Evolutionary conservation across 2,113 vertebrate species (phyloP), one percentile per base, ranked within the genome.

Genomic region (Corvus hawaiiensis): DNA sequence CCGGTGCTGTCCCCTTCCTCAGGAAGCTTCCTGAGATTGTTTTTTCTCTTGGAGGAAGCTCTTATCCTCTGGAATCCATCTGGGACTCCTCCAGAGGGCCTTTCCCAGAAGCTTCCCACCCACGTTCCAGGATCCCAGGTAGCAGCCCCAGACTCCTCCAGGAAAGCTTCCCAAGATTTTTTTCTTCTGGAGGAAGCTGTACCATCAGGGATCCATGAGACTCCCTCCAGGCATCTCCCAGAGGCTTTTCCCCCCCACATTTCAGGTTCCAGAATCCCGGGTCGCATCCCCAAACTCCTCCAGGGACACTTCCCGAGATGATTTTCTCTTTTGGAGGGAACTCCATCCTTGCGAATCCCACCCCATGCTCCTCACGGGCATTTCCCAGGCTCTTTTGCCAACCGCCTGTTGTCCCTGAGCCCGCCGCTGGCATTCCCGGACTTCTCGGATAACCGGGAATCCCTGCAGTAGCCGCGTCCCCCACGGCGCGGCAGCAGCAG

Each of bases 331-430:
- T 63, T 1, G 41, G 41, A 27, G 7, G 4, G 5, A 46, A 0
- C 17, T 56, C 26, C 51, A 32, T 23, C 58, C 14, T 66, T 7
- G 15, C 2, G 5, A 35, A 20, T 74, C 77, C 77, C 77, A 39
- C 23, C 44, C 11, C 15, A 1, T 6, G 11, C 44, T 44, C 54
- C 63, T 59, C 39, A 22, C 13, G 11, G 13, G 16, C 26, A 7
- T 44, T 11, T 62, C 62, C 21, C 62, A 6, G n/a, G 9, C 3
- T 6, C 43, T 28, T 81, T 39, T 16, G 0, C 33, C 27, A 4
- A 18, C 37, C 9, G 0, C 18, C 28, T 18, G 0, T 0, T 8
- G 16, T 15, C 58, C 21, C 30, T 1, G 13, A 4, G 5, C 10
- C 24, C 16, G 3, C 18, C 11, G 16, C 2, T 28, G 43, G 0